A percentile compares a stretch with the other conserved stretches of the same genome.
Conservation (phyloP, 1,140 invertebrate species). For the Cephus cinctus region DNA sequence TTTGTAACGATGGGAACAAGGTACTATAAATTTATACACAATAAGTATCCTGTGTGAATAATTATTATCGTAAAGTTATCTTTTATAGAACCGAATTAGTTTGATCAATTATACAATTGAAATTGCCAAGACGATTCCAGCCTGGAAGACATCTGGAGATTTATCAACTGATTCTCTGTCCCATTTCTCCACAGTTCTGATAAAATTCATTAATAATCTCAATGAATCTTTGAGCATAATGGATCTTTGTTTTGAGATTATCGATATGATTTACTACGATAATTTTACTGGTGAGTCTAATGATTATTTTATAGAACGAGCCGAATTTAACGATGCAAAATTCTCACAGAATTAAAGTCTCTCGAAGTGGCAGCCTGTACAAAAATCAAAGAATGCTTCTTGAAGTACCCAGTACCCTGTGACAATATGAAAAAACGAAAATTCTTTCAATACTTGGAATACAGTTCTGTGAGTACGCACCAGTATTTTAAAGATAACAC, state of each 20-base stretch:
- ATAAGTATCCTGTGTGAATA: background rate
- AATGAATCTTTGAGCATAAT: constrained; percentile 1
- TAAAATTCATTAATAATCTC: constrained; percentile 2
- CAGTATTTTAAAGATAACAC: background rate
- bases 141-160: constrained; percentile 22
- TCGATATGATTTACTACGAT: constrained; percentile 25
- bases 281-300: constrained; percentile 27
- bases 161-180: constrained; percentile 11
- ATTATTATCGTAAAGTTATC: constrained; percentile 5
- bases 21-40: constrained; percentile 19
- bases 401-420: constrained; percentile 28
- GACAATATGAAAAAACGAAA: constrained; percentile 18
- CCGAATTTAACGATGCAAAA: background rate
- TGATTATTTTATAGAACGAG: constrained; percentile 1
- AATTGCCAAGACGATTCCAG: constrained; percentile 29
- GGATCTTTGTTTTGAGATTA: constrained; percentile 31
- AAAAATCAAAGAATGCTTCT: constrained; percentile 38
- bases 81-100: constrained; percentile 23
- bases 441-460: constrained; percentile 32
- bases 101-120: constrained; percentile 24
- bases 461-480: constrained; percentile 31
- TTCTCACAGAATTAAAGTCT: constrained; percentile 15
- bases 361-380: constrained; percentile 23
- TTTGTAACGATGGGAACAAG: constrained; percentile 17
- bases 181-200: constrained; percentile 13